These are phyloP conservation scores for Pristionchus maxplancki DNA, from an alignment of 2,888 invertebrate genomes.

Conservation along the genomic window DNA sequence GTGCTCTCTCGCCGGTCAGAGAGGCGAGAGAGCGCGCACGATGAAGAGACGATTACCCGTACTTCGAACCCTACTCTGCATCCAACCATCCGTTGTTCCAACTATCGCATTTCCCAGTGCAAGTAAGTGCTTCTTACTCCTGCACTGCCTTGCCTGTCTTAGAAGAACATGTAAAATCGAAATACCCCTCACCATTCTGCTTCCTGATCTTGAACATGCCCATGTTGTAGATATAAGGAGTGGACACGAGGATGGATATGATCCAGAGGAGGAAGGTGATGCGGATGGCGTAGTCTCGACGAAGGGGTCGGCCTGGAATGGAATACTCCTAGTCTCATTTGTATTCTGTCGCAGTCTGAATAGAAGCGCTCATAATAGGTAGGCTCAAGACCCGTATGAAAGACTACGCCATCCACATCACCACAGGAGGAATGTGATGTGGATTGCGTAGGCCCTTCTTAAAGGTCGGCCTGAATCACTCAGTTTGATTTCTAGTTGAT, in stretches of 20 bases:
- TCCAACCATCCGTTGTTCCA: too few species aligned
- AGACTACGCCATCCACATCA: background rate
- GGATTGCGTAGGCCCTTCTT: constrained; percentile 58
- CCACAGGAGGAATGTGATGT: constrained; percentile 61
- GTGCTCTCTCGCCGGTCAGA: background rate
- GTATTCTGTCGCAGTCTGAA: too few species aligned
- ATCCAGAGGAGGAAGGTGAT: constrained; percentile 62
- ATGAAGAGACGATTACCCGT: too few species aligned
- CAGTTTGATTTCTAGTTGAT: too few species aligned
- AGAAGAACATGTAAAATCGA: too few species aligned
- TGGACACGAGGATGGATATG: constrained; percentile 82
- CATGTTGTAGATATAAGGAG: constrained; percentile 91
- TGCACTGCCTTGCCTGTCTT: too few species aligned
- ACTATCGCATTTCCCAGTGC: too few species aligned
- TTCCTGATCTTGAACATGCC: constrained; percentile 54
- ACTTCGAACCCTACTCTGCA: too few species aligned
- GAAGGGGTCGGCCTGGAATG: constrained; percentile 58
- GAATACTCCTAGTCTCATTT: background rate
- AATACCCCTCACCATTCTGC: constrained; percentile 21
- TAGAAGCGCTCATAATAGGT: too few species aligned
- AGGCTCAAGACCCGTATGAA: background rate
- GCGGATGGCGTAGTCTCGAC: constrained; percentile 59
- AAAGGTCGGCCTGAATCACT: constrained; percentile 58
- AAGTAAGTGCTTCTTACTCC: too few species aligned
- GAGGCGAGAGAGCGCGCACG: too few species aligned